These are phyloP conservation scores for Phyllotreta cruciferae DNA, from an alignment of 2,888 invertebrate genomes.

Conservation along the genomic window DNA sequence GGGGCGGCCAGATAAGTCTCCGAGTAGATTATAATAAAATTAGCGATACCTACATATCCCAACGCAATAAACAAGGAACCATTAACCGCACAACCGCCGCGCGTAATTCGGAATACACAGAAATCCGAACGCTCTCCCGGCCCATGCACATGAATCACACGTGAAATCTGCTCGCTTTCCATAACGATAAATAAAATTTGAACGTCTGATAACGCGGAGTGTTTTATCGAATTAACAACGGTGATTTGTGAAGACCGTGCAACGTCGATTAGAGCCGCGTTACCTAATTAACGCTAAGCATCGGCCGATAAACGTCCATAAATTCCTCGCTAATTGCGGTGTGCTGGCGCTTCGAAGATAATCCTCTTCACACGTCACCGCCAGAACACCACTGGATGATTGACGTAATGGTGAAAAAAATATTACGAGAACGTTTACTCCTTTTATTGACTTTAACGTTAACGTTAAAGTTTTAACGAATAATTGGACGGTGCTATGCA, in stretches of 20 bases:
- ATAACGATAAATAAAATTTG: conserved; percentile 34
- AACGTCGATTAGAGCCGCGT: conserved; percentile 26
- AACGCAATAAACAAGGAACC: too few relatives aligned
- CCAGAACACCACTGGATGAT: conserved; percentile 12
- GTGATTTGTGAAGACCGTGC: conserved; percentile 36
- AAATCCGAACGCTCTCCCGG: not conserved
- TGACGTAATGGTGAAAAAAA: too few relatives aligned
- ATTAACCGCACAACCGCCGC: not conserved
- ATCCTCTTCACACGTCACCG: conserved; percentile 42
- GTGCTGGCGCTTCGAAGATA: conserved; percentile 37
- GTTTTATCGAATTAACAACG: conserved; percentile 33
- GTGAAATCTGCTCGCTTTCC: conserved; percentile 23
- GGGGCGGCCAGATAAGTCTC: too few relatives aligned
- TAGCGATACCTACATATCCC: not conserved
- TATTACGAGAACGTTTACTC: too few relatives aligned
- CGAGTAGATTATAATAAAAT: not conserved
- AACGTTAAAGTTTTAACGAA: too few relatives aligned
- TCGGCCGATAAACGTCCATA: conserved; percentile 32
- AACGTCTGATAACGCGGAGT: conserved; percentile 31
- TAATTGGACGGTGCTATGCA: too few relatives aligned
- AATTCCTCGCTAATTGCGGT: conserved; percentile 37
- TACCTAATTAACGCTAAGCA: conserved; percentile 34
- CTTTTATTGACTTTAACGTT: too few relatives aligned
- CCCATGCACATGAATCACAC: conserved; percentile 13
- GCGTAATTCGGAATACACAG: not conserved